Evolutionary conservation across 2,888 invertebrate species (phyloP), one percentile per base, ranked within the genome.

Genomic region (Hypolimnas misippus): DNA sequence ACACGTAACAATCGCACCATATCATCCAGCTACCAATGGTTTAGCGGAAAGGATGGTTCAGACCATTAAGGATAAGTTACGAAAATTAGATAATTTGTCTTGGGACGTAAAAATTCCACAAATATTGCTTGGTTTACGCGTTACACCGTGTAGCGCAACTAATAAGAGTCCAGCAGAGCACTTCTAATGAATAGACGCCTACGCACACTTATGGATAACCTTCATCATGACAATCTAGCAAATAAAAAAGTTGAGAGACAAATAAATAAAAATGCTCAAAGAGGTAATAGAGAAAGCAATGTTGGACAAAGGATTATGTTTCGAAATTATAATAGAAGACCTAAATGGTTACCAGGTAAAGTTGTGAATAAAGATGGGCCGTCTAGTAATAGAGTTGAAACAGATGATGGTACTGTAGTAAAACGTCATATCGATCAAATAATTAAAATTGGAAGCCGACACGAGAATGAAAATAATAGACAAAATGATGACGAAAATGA

Each of bases 1-100:
- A n/a, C 68, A 70, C 25, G 12, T 70, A 2, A 61, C 52, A 0
- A 63, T 68, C 38, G 65, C 67, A 10, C 72, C 70, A 3, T 68
- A 68, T 38, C 70, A 69, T 31, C 70, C 70, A 2, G 57, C 67
- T 7, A 68, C 69, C 1, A 71, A 70, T 40, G 70, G 72, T 0
- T 55, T 65, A 12, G 66, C 65, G 1, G 70, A 72, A 54, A 42
- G 25, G 25, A 25, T 25, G 25, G 25, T 25, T 5, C 25, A 25
- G 25, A 25, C 25, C 25, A 5, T 68, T 5, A 71, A 70, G 53
- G 57, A 65, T 21, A 71, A 69, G 50, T 42, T 69, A 14, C 50
- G 57, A 0, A 65, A 71, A 49, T 62, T 66, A 52, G 54, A 63
- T 1, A 19, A 56, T 38, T 12, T 65, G 0, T 12, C 65, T 1